Conservation (phyloP, 2,888 invertebrate species). For the Dromius quadrimaculatus region DNA sequence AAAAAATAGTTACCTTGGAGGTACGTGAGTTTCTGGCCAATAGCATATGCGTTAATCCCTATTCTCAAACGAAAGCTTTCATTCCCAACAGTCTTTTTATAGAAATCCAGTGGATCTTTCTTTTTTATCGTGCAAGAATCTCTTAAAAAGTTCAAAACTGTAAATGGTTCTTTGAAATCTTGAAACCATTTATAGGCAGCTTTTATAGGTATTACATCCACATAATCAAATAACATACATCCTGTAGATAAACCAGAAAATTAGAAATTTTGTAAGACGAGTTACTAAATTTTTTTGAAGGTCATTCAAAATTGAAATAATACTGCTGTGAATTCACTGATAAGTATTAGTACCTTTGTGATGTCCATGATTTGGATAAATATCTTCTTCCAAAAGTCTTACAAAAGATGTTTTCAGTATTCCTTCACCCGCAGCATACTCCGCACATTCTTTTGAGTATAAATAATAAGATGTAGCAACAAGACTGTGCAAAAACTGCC, state of each 20-base stretch:
- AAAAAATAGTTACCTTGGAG: conserved; percentile 1
- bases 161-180: conserved; percentile 68
- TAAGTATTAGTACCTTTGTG: conserved; percentile 65
- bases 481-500: conserved; percentile 73
- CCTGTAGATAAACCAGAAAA: conserved; percentile 45
- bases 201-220: conserved; percentile 66
- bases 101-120: background rate
- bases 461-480: conserved; percentile 69
- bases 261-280: conserved; percentile 18
- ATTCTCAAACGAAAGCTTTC: background rate
- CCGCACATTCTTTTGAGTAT: conserved; percentile 65
- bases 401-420: conserved; percentile 69
- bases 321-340: no score
- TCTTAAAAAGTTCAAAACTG: conserved; percentile 60
- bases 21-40: background rate
- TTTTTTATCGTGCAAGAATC: conserved; percentile 60
- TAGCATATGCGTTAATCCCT: conserved; percentile 5
- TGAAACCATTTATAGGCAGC: conserved; percentile 67
- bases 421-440: conserved; percentile 66
- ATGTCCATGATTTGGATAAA: conserved; percentile 66
- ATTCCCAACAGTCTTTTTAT: background rate
- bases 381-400: conserved; percentile 68
- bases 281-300: no score
- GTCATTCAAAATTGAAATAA: no score
- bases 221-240: conserved; percentile 55